phyloP scores from a whole-genome alignment of 2,888 invertebrate genomes.

The Hedychridium roseum region DNA sequence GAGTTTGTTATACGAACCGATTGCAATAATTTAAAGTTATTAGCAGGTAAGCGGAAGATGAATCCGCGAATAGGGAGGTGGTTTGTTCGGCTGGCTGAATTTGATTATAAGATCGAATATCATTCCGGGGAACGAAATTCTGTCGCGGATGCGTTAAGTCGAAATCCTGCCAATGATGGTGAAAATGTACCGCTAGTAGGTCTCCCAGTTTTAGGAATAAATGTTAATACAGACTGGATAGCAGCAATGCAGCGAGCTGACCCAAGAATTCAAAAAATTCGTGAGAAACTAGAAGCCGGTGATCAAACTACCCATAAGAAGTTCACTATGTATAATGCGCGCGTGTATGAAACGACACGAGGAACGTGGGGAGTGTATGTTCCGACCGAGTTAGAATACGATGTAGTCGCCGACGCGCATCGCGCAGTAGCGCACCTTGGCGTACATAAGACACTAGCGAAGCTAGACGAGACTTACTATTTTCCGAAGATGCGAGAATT shows the following conservation, averaged over 20 bases:
- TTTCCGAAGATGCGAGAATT: conserved; percentile 27
- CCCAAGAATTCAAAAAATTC: conserved; percentile 15
- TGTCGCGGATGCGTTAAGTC: conserved; percentile 50
- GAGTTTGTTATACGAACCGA: too few species aligned
- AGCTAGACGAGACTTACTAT: conserved; percentile 18
- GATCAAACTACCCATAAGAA: conserved; percentile 21
- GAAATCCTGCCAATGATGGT: conserved; percentile 24
- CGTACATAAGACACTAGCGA: conserved; percentile 24
- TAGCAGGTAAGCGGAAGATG: too few species aligned
- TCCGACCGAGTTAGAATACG: conserved; percentile 18
- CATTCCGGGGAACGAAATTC: too few species aligned
- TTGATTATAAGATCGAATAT: too few species aligned
- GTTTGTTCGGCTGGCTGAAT: too few species aligned
- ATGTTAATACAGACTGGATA: conserved; percentile 29
- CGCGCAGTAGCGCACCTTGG: conserved; percentile 22
- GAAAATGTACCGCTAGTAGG: conserved; percentile 21
- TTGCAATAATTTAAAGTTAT: too few species aligned
- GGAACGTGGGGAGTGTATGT: conserved; percentile 19
- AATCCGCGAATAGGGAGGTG: too few species aligned
- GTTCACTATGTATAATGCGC: conserved; percentile 21
- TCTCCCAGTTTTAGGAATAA: conserved; percentile 26
- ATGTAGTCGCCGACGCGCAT: conserved; percentile 24
- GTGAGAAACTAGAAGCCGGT: conserved; percentile 20
- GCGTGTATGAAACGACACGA: conserved; percentile 23
- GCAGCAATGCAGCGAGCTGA: conserved; percentile 22